A percentile compares a stretch with the other conserved stretches of the same genome.
phyloP scores from a whole-genome alignment of 2,113 vertebrate species.

The Embiotoca jacksoni region DNA sequence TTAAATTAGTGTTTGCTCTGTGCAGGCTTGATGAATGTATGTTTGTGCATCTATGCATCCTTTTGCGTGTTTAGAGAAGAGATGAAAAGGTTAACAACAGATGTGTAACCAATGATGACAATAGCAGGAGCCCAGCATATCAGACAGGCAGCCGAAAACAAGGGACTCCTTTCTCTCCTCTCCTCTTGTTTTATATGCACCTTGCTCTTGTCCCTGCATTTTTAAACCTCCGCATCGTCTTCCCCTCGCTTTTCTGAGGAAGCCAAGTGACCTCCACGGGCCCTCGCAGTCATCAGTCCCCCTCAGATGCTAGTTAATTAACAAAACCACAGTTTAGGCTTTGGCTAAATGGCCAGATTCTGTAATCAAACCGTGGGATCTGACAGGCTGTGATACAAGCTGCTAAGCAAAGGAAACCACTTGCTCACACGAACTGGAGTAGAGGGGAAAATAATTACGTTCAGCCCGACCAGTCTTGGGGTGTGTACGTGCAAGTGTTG shows the following conservation, averaged over 20 bases:
- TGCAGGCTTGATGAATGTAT: constrained; percentile 33
- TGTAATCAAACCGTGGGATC: constrained; percentile 76
- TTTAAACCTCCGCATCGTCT: constrained; percentile 58
- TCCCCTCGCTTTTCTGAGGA: constrained; percentile 47
- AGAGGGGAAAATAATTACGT: constrained; percentile 69
- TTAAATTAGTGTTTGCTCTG: constrained; percentile 51
- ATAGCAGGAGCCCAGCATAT: constrained; percentile 35
- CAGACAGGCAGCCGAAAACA: constrained; percentile 16
- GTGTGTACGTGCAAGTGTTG: constrained; percentile 34
- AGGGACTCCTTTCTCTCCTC: constrained; percentile 19
- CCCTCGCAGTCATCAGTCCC: constrained; percentile 75
- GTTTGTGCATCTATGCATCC: constrained; percentile 6
- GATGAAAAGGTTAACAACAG: constrained; percentile 75
- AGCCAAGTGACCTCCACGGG: constrained; percentile 75
- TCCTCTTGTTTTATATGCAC: constrained; percentile 6
- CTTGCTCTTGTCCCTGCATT: constrained; percentile 20
- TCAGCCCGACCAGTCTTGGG: constrained; percentile 48
- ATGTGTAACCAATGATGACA: constrained; percentile 69
- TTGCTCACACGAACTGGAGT: constrained; percentile 41
- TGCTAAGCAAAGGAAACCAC: constrained; percentile 73
- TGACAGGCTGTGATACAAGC: constrained; percentile 79
- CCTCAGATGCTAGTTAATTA: constrained; percentile 81
- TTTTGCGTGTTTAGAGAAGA: constrained; percentile 29
- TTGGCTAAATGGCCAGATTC: constrained; percentile 76
- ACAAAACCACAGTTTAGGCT: constrained; percentile 72